Conservation (phyloP, 1,140 invertebrate genomes). For the Drosophila jambulina region DNA sequence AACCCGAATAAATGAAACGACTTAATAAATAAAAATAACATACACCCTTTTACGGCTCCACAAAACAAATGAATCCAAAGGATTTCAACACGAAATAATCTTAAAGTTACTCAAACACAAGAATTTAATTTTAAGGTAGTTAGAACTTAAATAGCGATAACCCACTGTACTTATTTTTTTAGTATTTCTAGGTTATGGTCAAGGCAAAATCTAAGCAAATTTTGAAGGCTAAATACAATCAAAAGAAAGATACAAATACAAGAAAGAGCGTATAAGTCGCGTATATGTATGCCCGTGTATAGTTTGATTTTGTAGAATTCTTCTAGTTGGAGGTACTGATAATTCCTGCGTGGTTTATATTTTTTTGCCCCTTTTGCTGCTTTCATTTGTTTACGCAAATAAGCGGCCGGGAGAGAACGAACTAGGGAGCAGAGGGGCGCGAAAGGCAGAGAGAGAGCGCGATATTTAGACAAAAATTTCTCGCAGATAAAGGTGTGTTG, state of each 20-base stretch:
- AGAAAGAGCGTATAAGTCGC: slow-evolving; percentile 3
- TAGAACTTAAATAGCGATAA: background rate
- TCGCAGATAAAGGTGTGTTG: slow-evolving; percentile 74
- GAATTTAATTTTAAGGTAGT: background rate
- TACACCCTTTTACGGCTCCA: background rate
- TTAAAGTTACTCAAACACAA: background rate
- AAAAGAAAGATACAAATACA: slow-evolving; percentile 10
- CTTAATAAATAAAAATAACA: background rate
- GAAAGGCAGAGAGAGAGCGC: slow-evolving; percentile 4
- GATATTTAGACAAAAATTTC: slow-evolving; percentile 24
- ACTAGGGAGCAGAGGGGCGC: background rate
- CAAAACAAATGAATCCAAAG: background rate
- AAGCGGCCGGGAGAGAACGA: slow-evolving; percentile 25
- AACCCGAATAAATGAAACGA: background rate
- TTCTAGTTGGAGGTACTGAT: slow-evolving; percentile 41
- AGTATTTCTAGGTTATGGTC: slow-evolving; percentile 80
- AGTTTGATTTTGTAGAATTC: slow-evolving; percentile 25
- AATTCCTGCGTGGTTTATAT: slow-evolving; percentile 50
- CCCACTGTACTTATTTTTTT: slow-evolving; percentile 21
- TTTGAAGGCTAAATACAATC: slow-evolving; percentile 68
- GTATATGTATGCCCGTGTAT: background rate
- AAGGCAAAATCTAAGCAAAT: slow-evolving; percentile 72
- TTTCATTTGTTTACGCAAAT: slow-evolving; percentile 72
- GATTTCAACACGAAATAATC: background rate
- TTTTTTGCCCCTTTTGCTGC: slow-evolving; percentile 46